phyloP scores from a whole-genome alignment of 2,113 vertebrate species.

The Epinephelus lanceolatus region DNA sequence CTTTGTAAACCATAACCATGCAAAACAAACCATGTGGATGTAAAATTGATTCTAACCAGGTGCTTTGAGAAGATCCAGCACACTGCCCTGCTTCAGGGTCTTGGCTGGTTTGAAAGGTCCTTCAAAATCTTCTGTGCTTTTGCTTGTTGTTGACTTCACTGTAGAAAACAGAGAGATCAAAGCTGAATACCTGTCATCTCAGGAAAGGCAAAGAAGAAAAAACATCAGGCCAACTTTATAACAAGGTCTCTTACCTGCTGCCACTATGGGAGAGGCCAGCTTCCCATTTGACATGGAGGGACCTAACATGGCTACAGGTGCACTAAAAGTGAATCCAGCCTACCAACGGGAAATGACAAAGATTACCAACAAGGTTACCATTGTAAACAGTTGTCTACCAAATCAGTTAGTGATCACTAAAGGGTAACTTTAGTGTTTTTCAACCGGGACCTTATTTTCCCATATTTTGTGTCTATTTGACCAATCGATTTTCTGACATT shows the following conservation, averaged over 20 bases:
- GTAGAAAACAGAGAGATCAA: conserved; percentile 12
- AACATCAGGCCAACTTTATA: not conserved
- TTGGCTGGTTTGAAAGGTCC: conserved; percentile 91
- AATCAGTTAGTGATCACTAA: not conserved
- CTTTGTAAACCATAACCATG: not conserved
- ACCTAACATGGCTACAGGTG: conserved; percentile 90
- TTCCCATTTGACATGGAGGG: conserved; percentile 84
- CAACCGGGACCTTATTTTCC: no score
- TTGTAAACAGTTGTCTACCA: not conserved
- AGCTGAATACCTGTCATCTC: not conserved
- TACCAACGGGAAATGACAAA: conserved; percentile 55
- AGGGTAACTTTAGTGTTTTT: no score
- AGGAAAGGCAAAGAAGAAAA: not conserved
- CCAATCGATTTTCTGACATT: no score
- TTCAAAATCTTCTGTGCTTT: conserved; percentile 86
- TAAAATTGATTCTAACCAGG: conserved; percentile 86
- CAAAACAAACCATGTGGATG: not conserved
- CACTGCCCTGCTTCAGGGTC: conserved; percentile 93
- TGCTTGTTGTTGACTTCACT: conserved; percentile 79
- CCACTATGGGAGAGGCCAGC: conserved; percentile 74
- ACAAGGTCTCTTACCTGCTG: conserved; percentile 81
- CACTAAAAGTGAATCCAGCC: conserved; percentile 96
- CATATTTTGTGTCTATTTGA: no score
- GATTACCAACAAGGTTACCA: not conserved
- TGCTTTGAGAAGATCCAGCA: conserved; percentile 93